phyloP scores from a whole-genome alignment of 2,888 invertebrate species.

The Amiota mariae region DNA sequence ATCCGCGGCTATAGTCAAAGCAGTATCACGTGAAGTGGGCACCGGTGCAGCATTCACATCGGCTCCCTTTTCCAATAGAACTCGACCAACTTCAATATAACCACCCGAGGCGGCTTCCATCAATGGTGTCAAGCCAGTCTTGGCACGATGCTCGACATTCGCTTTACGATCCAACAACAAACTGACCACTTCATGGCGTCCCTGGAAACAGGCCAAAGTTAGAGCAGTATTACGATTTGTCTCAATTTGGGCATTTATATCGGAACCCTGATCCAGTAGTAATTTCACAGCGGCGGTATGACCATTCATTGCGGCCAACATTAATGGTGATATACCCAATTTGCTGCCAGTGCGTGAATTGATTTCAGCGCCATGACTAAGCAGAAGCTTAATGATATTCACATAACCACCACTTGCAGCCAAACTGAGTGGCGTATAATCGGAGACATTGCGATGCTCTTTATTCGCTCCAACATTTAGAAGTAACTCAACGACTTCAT shows the following conservation, averaged over 20 bases:
- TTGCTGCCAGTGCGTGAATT: slow-evolving; percentile 98
- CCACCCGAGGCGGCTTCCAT: slow-evolving; percentile 99
- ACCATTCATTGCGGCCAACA: slow-evolving; percentile 99
- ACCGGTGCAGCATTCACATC: slow-evolving; percentile 99
- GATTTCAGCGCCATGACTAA: slow-evolving; percentile 97
- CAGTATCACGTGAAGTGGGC: slow-evolving; percentile 97
- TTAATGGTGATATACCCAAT: slow-evolving; percentile 97
- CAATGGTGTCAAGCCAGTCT: slow-evolving; percentile 97
- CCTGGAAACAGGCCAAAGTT: slow-evolving; percentile 99
- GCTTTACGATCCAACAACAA: slow-evolving; percentile 96
- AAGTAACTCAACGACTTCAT: slow-evolving; percentile 95
- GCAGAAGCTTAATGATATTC: slow-evolving; percentile 94
- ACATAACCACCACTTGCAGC: slow-evolving; percentile 99
- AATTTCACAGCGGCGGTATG: slow-evolving; percentile 95
- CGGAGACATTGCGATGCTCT: slow-evolving; percentile 98
- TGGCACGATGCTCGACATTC: slow-evolving; percentile 98
- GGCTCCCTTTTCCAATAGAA: slow-evolving; percentile 95
- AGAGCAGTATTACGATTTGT: slow-evolving; percentile 99
- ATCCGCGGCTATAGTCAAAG: slow-evolving; percentile 99
- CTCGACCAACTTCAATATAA: slow-evolving; percentile 97
- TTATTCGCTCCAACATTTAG: slow-evolving; percentile 94
- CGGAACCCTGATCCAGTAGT: slow-evolving; percentile 97
- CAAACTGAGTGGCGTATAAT: slow-evolving; percentile 98
- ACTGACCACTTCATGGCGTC: slow-evolving; percentile 98
- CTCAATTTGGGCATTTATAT: slow-evolving; percentile 99